These are phyloP conservation scores for Sarcophaga bullata DNA, from an alignment of 1,140 invertebrate species.

Conservation along the genomic window DNA sequence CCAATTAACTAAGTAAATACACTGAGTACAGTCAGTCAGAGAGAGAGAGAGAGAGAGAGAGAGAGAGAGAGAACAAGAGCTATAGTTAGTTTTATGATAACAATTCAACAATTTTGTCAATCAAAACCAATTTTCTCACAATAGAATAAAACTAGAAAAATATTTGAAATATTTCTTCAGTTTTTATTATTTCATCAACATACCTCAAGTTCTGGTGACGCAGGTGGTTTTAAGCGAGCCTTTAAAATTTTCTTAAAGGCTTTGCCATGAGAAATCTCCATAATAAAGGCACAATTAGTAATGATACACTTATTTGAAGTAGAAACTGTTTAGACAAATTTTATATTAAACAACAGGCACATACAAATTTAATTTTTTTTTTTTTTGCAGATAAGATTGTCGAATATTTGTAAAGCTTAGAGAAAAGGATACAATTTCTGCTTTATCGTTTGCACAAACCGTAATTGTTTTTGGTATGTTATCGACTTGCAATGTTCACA, in stretches of 20 bases:
- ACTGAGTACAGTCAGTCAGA: too few species aligned
- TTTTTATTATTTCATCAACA: background rate
- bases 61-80: too few species aligned
- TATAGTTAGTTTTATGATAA: too few species aligned
- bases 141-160: too few species aligned
- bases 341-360: too few species aligned
- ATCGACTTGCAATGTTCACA: background rate
- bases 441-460: background rate
- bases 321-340: too few species aligned
- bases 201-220: conserved; percentile 54
- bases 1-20: too few species aligned
- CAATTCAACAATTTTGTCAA: too few species aligned
- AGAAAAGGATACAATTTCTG: background rate
- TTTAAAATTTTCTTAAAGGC: conserved; percentile 63
- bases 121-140: too few species aligned
- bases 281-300: background rate
- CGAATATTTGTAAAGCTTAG: background rate
- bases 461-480: background rate
- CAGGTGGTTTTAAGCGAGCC: conserved; percentile 57
- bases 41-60: too few species aligned
- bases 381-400: background rate
- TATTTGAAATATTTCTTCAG: too few species aligned
- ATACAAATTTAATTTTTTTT: background rate
- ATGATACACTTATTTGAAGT: background rate
- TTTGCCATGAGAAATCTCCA: conserved; percentile 47